These are phyloP conservation scores for Parazoanthus darwini DNA, from an alignment of 92 coral and sea anemone genomes.

Conservation along the genomic window DNA sequence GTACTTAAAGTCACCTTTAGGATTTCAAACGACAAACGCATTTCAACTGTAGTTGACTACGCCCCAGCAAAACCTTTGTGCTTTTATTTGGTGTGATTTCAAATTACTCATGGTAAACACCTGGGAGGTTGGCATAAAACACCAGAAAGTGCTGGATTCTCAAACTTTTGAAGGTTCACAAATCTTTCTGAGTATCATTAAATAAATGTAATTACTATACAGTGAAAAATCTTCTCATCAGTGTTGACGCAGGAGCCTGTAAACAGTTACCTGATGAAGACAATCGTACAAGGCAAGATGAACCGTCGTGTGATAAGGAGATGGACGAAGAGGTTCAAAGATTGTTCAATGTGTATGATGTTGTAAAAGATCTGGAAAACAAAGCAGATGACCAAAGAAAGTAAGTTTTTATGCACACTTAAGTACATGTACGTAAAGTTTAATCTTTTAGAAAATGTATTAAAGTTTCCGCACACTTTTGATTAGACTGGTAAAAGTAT, in stretches of 20 bases:
- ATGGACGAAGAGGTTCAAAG: conserved; percentile 75
- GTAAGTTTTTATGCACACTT: not conserved
- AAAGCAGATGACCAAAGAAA: conserved; percentile 13
- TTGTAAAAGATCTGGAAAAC: conserved; percentile 71
- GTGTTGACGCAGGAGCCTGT: not conserved
- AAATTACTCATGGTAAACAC: no score
- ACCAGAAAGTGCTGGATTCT: no score
- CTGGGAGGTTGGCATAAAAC: not conserved
- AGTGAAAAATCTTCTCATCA: not conserved
- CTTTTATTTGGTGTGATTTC: no score
- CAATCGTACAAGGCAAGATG: not conserved
- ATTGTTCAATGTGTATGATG: conserved; percentile 80
- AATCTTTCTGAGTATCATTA: not conserved
- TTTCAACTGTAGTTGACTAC: no score
- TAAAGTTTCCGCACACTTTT: no score
- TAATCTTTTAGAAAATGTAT: no score
- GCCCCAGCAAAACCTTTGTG: no score
- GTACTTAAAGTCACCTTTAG: no score
- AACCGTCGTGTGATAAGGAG: conserved; percentile 1
- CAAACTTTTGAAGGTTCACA: not conserved
- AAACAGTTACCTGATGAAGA: conserved; percentile 15
- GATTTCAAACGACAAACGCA: no score
- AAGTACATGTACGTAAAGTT: not conserved
- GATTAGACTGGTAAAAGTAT: no score
- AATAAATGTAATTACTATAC: not conserved